Evolutionary conservation across 1,140 invertebrate genomes (phyloP), one percentile per base, ranked within the genome.

Genomic region (Zaprionus capensis): DNA sequence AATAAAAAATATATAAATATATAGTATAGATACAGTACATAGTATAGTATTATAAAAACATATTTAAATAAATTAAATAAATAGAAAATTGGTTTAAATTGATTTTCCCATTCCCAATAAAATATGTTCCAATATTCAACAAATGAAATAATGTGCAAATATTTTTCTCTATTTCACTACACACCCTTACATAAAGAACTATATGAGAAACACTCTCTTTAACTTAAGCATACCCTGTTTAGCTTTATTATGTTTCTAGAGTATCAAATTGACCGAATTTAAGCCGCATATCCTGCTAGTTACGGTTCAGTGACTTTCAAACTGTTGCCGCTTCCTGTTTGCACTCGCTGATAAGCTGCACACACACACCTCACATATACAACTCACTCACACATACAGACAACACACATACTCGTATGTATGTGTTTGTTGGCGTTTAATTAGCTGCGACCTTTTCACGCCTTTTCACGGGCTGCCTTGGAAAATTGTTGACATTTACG

Each of bases 381-480:
- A 44, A 7, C 41, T 46, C n/a, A 9, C 41, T 46, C n/a, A 38
- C 36, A 38, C 15, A 36, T 9, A 28, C 15, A 34, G 53, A 34
- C 22, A 9, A 26, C 17, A 20, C 22, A 31, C 4, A 36, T 56
- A n/a, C n/a, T n/a, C n/a, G n/a, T n/a, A 28, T 15, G 34, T n/a
- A 9, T 4, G 17, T n/a, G 22, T 22, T 3, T 61, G 55, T 69
- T 7, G 46, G 38, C 49, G 36, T 61, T 71, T 76, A 76, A 76
- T 76, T 76, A 76, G 69, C 28, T n/a, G 22, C 44, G 63, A 76
- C 74, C 69, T 76, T 76, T 65, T 34, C 20, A 20, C 49, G 26
- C 74, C 62, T 76, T 76, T 65, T 44, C 26, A 36, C 49, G 26
- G 14, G 34, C 24, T 56, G 46, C 69, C 46, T 61, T 69, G 46